Evolutionary conservation across 2,888 invertebrate genomes (phyloP), one percentile per base, ranked within the genome.

Genomic region (Calameuta filiformis): DNA sequence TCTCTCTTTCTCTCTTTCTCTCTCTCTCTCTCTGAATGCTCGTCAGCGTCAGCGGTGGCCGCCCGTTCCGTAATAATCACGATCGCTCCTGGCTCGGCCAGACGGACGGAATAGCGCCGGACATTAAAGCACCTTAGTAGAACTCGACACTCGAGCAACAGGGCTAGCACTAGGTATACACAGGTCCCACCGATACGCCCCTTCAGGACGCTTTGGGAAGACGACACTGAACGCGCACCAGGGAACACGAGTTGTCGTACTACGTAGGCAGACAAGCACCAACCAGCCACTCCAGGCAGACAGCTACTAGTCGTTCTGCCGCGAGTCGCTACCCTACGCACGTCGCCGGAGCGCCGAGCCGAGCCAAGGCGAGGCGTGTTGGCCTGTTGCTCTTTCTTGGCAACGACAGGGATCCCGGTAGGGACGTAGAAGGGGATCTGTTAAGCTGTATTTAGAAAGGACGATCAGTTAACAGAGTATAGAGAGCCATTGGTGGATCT

Each of bases 321-420:
- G 68, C 69, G 69, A 75, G 79, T 77, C 81, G 80, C 79, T 78
- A 76, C 73, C 76, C 77, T 77, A 79, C 78, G 80, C 78, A 80
- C 81, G 79, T 78, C 83, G 83, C 81, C 81, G 79, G 77, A 82
- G 82, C 83, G 81, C 80, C 81, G 79, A 34, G 82, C 81, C 85
- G 83, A 84, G 76, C 82, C 84, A 79, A 84, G 82, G 82, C 84
- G 84, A 86, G 86, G 86, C 85, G 85, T 85, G 84, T 82, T 83
- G 81, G 83, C 83, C 84, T 85, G 86, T 85, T 85, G 87, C 85
- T 87, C 86, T 88, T 88, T 86, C 86, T 85, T 85, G 84, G 82
- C 83, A 81, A 77, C 73, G 77, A 56, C 34, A 34, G 74, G 74
- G 37, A 12, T 35, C 33, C 71, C 71, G 71, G 33, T 31, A 34